Conservation (phyloP, 2,888 invertebrate genomes). For the Encarsia formosa region DNA sequence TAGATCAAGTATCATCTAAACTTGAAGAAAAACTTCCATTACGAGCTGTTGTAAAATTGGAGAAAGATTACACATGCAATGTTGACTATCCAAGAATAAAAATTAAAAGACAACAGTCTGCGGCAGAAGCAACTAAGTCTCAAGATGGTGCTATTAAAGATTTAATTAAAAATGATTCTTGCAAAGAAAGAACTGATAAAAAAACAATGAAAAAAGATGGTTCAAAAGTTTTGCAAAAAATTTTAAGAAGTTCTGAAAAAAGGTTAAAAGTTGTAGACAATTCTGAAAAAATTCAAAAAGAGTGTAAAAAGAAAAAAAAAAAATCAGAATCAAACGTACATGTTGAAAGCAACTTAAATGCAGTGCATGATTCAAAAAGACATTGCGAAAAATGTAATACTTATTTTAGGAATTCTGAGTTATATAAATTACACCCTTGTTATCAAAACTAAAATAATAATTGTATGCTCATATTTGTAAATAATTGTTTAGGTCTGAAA, state of each 20-base stretch:
- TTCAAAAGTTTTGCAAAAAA: not conserved
- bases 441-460: slow-evolving; percentile 18
- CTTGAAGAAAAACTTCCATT: slow-evolving; percentile 3
- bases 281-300: not conserved
- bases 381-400: slow-evolving; percentile 23
- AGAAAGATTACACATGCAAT: slow-evolving; percentile 24
- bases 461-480: slow-evolving; percentile 2
- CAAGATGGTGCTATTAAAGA: not conserved
- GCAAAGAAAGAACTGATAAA: not conserved
- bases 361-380: slow-evolving; percentile 18
- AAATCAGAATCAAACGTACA: not conserved
- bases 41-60: slow-evolving; percentile 23
- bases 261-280: not conserved
- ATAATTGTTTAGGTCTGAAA: slow-evolving; percentile 2
- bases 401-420: slow-evolving; percentile 19
- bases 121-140: slow-evolving; percentile 2
- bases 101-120: slow-evolving; percentile 21
- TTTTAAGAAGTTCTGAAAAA: slow-evolving; percentile 1
- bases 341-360: not conserved
- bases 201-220: not conserved
- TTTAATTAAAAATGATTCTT: not conserved
- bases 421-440: slow-evolving; percentile 21
- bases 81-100: slow-evolving; percentile 23
- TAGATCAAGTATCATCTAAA: not conserved
- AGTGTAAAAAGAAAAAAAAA: slow-evolving; percentile 7